These are phyloP conservation scores for Monochamus alternatus DNA, from an alignment of 2,888 invertebrate genomes.

Conservation along the genomic window DNA sequence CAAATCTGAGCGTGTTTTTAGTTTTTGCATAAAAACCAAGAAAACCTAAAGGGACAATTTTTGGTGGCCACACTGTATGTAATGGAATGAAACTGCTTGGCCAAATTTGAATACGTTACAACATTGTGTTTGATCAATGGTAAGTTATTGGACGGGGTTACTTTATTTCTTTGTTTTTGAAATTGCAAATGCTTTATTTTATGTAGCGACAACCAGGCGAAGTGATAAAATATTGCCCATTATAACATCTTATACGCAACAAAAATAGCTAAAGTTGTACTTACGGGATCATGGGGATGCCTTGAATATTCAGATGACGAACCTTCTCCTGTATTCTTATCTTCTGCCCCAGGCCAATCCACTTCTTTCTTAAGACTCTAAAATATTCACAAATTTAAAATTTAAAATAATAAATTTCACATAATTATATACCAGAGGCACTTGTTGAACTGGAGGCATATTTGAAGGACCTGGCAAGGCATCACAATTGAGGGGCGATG, in stretches of 20 bases:
- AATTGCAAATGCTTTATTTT: no score
- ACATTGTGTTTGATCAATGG: no score
- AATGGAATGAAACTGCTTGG: no score
- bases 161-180: no score
- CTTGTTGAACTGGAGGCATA: slow-evolving; percentile 90
- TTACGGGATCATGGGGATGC: slow-evolving; percentile 88
- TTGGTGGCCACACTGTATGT: no score
- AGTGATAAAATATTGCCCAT: no score
- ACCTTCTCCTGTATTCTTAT: slow-evolving; percentile 84
- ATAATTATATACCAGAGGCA: slow-evolving; percentile 80
- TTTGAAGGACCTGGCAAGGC: slow-evolving; percentile 88
- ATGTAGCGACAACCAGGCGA: no score
- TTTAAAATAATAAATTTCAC: neutral
- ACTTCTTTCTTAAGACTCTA: slow-evolving; percentile 93
- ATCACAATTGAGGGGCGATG: slow-evolving; percentile 80
- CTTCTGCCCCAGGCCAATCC: slow-evolving; percentile 85
- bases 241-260: neutral
- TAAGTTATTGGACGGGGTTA: no score
- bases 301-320: slow-evolving; percentile 82
- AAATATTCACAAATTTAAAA: slow-evolving; percentile 64
- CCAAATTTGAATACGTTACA: no score
- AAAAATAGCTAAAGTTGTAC: slow-evolving; percentile 65
- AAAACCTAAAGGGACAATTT: no score
- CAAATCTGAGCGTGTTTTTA: no score
- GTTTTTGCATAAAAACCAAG: no score